Base-by-base conservation (phyloP, 2,113 vertebrate genomes). In the human region DNA sequence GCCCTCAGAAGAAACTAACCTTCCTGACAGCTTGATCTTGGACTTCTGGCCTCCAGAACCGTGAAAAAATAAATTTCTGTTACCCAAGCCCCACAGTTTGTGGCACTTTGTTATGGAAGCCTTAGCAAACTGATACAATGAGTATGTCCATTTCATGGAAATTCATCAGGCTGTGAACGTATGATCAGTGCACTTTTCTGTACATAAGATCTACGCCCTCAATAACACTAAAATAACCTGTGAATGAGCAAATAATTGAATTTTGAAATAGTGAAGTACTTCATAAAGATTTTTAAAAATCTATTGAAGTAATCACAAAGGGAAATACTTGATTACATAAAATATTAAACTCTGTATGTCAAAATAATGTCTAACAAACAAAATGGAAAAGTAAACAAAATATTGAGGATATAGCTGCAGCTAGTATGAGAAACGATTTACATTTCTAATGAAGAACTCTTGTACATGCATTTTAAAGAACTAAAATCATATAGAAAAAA, bases 341-440 rank as follows among this genome's bases (percentile, higher is more conserved):
- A 83, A 75, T 94, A 8, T 32, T 93, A 76, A 93, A 79, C 66
- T 93, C 30, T 81, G 13, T 55, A 48, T 78, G 45, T 79, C 61
- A 45, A 94, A 91, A 72, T 48, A 88, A 84, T 66, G 40, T 91
- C 68, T 66, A 87, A 88, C 52, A 83, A 80, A 61, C 76, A 17
- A 88, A 90, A 93, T 17, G n/a, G 16, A 79, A 90, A 92, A 48
- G n/a, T 48, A 97, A 94, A 50, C 30, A 90, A 88, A 57, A 38
- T 35, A 43, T 61, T 25, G 14, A 23, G 35, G 61, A 85, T 78
- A 64, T 52, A 78, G 64, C 72, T 93, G 48, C 59, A 91, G n/a
- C 40, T 59, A 52, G 78, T 80, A 32, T 43, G n/a, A 87, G 32
- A 82, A 91, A 75, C 80, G 13, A 57, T 52, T 73, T 87, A 40